Conservation (phyloP, 2,113 vertebrate genomes). For the Siniperca chuatsi region DNA sequence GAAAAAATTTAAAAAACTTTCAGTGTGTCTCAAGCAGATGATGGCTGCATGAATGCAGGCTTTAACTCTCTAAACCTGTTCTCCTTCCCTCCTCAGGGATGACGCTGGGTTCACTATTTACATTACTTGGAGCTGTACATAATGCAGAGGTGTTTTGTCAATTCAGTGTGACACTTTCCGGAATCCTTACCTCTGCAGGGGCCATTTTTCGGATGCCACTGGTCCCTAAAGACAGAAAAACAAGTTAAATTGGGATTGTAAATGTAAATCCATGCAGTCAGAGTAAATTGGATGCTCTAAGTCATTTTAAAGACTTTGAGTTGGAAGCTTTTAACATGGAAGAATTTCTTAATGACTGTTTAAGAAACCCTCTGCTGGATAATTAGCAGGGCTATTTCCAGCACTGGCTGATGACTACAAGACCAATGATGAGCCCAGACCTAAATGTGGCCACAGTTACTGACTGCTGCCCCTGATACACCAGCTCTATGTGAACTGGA, state of each 20-base stretch:
- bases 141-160: neutral
- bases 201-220: slow-evolving; percentile 83
- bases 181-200: slow-evolving; percentile 80
- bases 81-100: neutral
- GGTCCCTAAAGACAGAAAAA: slow-evolving; percentile 74
- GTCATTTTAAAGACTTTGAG: slow-evolving; percentile 17
- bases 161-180: neutral
- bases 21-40: neutral
- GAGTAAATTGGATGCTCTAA: slow-evolving; percentile 3
- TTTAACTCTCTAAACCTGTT: slow-evolving; percentile 23
- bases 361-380: slow-evolving; percentile 51
- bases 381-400: slow-evolving; percentile 73
- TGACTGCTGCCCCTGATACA: slow-evolving; percentile 52
- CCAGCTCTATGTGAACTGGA: slow-evolving; percentile 63
- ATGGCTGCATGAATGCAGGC: neutral
- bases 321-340: slow-evolving; percentile 37
- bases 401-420: slow-evolving; percentile 52
- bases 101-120: slow-evolving; percentile 30
- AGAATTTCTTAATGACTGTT: slow-evolving; percentile 36
- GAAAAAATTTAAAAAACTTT: neutral
- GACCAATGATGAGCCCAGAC: slow-evolving; percentile 47
- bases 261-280: neutral
- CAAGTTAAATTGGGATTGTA: slow-evolving; percentile 14
- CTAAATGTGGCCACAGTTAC: slow-evolving; percentile 72
- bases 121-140: neutral